A percentile compares a stretch with the other conserved stretches of the same genome.
These are phyloP conservation scores for Pseudochirops cupreus DNA, from an alignment of 2,797 vertebrate species.

Conservation along the genomic window DNA sequence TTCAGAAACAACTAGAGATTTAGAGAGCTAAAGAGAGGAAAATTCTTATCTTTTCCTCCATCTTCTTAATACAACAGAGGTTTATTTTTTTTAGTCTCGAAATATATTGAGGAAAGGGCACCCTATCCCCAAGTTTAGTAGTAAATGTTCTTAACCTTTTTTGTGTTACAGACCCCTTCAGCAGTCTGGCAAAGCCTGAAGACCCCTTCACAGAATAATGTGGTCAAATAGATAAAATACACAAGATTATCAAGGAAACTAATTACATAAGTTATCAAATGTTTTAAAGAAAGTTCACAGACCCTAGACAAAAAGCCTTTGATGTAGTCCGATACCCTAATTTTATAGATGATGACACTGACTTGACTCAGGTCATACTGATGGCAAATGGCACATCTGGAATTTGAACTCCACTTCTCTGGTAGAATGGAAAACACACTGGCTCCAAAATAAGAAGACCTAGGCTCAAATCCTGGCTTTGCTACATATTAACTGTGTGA, in stretches of 20 bases:
- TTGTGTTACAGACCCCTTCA: neutral
- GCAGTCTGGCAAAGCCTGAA: neutral
- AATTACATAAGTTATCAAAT: neutral
- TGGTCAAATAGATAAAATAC: neutral
- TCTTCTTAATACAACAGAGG: neutral
- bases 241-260: neutral
- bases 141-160: neutral
- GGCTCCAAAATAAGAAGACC: neutral
- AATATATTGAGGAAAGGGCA: neutral
- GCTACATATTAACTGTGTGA: neutral
- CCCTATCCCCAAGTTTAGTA: neutral
- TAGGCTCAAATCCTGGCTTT: neutral
- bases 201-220: neutral
- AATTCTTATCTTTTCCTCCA: neutral
- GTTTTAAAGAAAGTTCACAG: neutral
- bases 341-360: neutral
- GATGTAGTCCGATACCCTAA: neutral
- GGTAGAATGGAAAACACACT: neutral
- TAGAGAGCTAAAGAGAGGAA: neutral
- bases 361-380: neutral
- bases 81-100: neutral
- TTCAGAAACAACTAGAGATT: neutral
- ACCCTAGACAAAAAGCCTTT: neutral
- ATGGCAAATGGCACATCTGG: neutral
- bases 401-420: neutral